Percentiles rank a stretch among this genome's conserved stretches.
Conservation (phyloP, 2,113 vertebrate genomes). For the Tiliqua scincoides region DNA sequence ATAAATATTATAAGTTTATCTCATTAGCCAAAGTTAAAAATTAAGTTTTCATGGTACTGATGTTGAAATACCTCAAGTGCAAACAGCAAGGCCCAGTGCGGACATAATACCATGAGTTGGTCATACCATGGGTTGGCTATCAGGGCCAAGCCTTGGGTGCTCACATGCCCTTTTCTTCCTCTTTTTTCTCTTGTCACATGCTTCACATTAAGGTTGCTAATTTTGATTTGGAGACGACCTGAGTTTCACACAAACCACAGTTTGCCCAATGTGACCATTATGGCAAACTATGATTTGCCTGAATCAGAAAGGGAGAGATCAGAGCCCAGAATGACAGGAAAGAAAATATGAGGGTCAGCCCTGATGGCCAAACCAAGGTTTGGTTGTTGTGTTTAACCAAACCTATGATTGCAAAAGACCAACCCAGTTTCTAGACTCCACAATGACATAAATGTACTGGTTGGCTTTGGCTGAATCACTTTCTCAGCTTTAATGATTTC, state of each 20-base stretch:
- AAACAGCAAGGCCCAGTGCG: not conserved
- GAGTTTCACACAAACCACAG: too few relatives aligned
- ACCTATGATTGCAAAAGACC: not conserved
- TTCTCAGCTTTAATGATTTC: too few relatives aligned
- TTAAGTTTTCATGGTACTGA: not conserved
- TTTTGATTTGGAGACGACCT: too few relatives aligned
- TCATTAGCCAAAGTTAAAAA: too few relatives aligned
- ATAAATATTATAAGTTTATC: not conserved
- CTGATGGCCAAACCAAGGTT: not conserved
- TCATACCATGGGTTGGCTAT: not conserved
- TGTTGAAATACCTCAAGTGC: not conserved
- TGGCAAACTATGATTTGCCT: too few relatives aligned
- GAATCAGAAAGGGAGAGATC: not conserved
- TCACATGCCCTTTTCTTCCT: too few relatives aligned
- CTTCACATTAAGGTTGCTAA: too few relatives aligned
- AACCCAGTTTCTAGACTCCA: not conserved
- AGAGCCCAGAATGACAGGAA: not conserved
- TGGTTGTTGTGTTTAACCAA: not conserved
- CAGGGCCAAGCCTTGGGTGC: too few relatives aligned
- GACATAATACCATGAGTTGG: too few relatives aligned
- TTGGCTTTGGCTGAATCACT: not conserved
- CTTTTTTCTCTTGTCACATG: too few relatives aligned
- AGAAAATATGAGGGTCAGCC: not conserved
- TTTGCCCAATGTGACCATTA: too few relatives aligned
- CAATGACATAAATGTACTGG: not conserved